Percentiles rank a stretch among this genome's conserved stretches.
These are phyloP conservation scores for Neodon shergylaensis DNA, from an alignment of 2,113 vertebrate species.

Conservation along the genomic window DNA sequence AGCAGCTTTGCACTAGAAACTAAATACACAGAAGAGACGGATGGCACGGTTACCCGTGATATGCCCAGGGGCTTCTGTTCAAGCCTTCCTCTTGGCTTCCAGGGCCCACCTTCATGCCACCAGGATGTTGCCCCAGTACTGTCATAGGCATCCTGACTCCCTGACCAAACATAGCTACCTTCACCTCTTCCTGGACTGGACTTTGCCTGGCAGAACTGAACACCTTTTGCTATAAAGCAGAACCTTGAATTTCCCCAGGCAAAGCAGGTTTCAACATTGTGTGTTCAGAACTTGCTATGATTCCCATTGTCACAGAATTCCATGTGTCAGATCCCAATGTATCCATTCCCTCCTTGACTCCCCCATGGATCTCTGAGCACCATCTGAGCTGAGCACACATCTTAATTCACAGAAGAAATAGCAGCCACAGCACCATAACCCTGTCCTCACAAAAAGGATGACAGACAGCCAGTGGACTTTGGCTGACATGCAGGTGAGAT, in stretches of 20 bases:
- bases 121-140: not conserved
- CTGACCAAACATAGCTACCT: not conserved
- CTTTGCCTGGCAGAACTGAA: not conserved
- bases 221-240: not conserved
- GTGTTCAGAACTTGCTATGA: accelerated
- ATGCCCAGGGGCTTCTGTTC: not conserved
- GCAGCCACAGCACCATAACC: not conserved
- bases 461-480: conserved; percentile 37
- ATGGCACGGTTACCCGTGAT: accelerated
- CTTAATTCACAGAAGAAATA: not conserved
- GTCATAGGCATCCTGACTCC: accelerated
- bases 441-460: not conserved
- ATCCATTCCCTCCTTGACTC: not conserved
- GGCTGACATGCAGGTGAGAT: not conserved
- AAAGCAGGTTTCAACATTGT: not conserved
- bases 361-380: not conserved
- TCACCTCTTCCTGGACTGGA: not conserved
- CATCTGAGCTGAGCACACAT: not conserved
- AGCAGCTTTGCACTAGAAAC: not conserved
- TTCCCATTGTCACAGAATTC: accelerated
- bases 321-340: not conserved
- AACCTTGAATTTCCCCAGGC: not conserved
- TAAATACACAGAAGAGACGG: not conserved
- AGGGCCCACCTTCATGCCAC: accelerated
- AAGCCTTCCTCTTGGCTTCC: not conserved